Conservation (phyloP, 2,888 invertebrate genomes). For the Brenthis hecate region DNA sequence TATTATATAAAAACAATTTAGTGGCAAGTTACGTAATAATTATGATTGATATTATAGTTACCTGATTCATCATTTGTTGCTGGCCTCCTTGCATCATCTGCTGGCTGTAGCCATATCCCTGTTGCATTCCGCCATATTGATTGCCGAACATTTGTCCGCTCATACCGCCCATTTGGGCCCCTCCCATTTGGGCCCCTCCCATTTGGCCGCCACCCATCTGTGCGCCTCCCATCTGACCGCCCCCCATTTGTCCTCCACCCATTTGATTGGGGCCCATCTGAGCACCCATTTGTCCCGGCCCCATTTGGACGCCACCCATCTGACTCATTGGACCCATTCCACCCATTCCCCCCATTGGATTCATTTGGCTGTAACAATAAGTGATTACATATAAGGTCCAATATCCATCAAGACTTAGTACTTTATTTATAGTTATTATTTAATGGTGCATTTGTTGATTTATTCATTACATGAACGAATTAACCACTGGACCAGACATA, state of each 20-base stretch:
- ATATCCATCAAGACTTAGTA: too few species aligned
- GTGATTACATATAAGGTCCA: too few species aligned
- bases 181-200: constrained; percentile 65
- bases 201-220: constrained; percentile 69
- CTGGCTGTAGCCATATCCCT: constrained; percentile 72
- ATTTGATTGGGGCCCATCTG: constrained; percentile 66
- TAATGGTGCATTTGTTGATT: too few species aligned
- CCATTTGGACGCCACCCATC: constrained; percentile 65
- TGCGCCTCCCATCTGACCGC: constrained; percentile 62
- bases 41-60: constrained; percentile 37
- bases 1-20: too few species aligned
- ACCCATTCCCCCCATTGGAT: constrained; percentile 72
- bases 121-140: constrained; percentile 85
- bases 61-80: constrained; percentile 80
- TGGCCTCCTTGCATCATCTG: constrained; percentile 80
- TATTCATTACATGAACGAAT: too few species aligned
- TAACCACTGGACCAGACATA: too few species aligned
- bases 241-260: constrained; percentile 68
- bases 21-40: too few species aligned
- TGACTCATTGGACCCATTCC: constrained; percentile 73
- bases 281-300: constrained; percentile 52
- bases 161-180: constrained; percentile 73
- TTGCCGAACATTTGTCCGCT: constrained; percentile 82
- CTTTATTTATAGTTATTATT: too few species aligned
- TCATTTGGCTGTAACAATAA: constrained; percentile 72